A percentile compares a stretch with the other conserved stretches of the same genome.
phyloP scores from a whole-genome alignment of 2,888 invertebrate genomes.

The Callosobruchus maculatus region DNA sequence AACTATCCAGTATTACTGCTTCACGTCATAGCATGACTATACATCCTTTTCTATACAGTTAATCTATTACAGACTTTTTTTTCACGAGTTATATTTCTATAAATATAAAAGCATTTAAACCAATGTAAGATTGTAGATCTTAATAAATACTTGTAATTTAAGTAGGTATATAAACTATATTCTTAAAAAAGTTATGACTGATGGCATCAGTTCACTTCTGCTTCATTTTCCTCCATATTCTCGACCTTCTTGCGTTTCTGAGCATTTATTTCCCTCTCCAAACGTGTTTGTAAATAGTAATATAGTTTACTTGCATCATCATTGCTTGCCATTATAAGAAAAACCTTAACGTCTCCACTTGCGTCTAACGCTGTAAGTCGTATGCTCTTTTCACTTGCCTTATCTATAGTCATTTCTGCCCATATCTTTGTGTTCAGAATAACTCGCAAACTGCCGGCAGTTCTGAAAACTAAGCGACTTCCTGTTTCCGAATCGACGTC shows the following conservation, averaged over 20 bases:
- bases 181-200: background rate
- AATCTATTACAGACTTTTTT: background rate
- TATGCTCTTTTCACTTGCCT: constrained; percentile 82
- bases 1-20: background rate
- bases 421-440: constrained; percentile 92
- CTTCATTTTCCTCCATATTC: background rate
- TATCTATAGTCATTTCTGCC: constrained; percentile 88
- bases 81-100: background rate
- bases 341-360: constrained; percentile 79
- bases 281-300: constrained; percentile 59
- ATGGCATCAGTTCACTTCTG: background rate
- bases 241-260: constrained; percentile 36
- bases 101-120: background rate
- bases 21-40: background rate
- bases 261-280: constrained; percentile 48
- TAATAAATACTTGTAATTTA: background rate
- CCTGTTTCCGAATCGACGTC: constrained; percentile 53
- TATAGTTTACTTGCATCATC: constrained; percentile 67
- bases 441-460: constrained; percentile 83
- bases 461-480: constrained; percentile 83
- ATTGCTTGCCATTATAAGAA: constrained; percentile 75
- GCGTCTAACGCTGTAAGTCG: constrained; percentile 84
- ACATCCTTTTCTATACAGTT: background rate
- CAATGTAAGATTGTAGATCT: background rate
- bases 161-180: background rate